phyloP scores from a whole-genome alignment of 2,888 invertebrate genomes.

The Myathropa florea region DNA sequence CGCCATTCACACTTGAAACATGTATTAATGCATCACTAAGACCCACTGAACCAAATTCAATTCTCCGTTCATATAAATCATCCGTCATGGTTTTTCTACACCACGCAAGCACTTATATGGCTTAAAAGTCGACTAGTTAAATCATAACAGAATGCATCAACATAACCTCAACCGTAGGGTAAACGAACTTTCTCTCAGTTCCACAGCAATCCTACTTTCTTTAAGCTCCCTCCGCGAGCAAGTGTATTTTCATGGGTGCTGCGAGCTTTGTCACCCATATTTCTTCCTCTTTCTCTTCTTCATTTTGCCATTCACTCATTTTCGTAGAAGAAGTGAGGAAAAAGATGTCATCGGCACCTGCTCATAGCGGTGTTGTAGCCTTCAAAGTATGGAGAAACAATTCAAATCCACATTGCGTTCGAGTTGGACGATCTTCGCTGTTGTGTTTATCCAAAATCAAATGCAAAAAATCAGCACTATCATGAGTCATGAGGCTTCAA shows the following conservation, averaged over 20 bases:
- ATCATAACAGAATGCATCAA: not conserved
- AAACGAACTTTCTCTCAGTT: conserved; percentile 37
- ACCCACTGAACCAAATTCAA: not conserved
- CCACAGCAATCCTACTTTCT: not conserved
- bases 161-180: not conserved
- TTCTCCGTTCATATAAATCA: not conserved
- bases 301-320: not conserved
- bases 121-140: not conserved
- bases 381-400: not conserved
- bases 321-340: not conserved
- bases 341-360: not conserved
- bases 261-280: not conserved
- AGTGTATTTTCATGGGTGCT: not conserved
- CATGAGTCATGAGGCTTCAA: not conserved
- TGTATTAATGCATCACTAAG: not conserved
- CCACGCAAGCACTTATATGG: not conserved
- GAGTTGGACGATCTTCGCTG: not conserved
- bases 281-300: not conserved
- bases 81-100: not conserved
- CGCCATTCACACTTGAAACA: not conserved
- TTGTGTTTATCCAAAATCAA: not conserved
- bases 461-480: not conserved
- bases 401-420: not conserved
- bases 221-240: not conserved
- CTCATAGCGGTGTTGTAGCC: not conserved